These are phyloP conservation scores for Megaptera novaeangliae DNA, from an alignment of 2,113 vertebrate species.

Conservation along the genomic window DNA sequence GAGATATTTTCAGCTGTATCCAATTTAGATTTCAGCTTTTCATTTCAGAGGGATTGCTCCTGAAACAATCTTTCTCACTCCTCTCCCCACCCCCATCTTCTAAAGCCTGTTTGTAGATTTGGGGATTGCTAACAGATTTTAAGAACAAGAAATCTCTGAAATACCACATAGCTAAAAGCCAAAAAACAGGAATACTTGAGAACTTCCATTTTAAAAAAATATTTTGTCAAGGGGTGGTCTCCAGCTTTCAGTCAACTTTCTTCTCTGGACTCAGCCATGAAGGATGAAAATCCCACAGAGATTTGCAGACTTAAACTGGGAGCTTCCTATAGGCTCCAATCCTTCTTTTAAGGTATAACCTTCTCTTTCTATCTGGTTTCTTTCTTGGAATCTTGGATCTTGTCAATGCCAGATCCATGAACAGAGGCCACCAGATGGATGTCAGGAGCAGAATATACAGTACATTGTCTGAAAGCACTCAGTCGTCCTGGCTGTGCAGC, in stretches of 20 bases:
- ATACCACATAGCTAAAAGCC: constrained; percentile 45
- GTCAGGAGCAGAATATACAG: not conserved
- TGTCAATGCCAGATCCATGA: not conserved
- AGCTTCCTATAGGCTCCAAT: not conserved
- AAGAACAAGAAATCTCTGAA: constrained; percentile 58
- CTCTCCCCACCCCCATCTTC: constrained; percentile 15
- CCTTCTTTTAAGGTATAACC: not conserved
- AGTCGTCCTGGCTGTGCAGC: not conserved
- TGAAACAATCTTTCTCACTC: constrained; percentile 62
- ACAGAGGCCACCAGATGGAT: not conserved
- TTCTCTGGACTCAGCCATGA: not conserved
- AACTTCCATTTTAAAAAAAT: not conserved
- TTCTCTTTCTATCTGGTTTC: not conserved
- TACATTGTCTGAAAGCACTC: not conserved
- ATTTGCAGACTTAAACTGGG: not conserved
- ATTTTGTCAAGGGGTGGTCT: constrained; percentile 16
- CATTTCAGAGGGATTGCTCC: constrained; percentile 68
- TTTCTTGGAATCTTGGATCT: not conserved
- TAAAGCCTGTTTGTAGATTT: constrained; percentile 59
- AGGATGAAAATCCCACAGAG: not conserved
- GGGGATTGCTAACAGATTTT: constrained; percentile 73
- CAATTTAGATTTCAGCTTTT: constrained; percentile 73
- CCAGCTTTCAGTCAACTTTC: not conserved
- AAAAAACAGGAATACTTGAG: constrained; percentile 25
- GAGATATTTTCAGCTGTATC: constrained; percentile 83